Evolutionary conservation across 1,140 invertebrate genomes (phyloP), one percentile per base, ranked within the genome.

Genomic region (Vanessa tameamea): DNA sequence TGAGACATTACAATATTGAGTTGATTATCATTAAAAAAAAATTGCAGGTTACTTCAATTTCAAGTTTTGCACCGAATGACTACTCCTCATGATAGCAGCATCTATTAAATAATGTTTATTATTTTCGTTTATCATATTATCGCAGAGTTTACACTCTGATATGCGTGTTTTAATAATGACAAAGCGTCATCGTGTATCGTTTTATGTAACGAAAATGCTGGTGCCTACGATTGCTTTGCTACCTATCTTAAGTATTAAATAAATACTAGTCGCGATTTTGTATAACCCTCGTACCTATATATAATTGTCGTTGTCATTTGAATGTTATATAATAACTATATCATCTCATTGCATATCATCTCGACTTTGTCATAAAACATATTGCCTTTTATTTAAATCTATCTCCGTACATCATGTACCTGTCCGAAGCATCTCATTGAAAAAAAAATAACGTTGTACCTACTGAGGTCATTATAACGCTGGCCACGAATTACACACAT

Each of bases 221-320:
- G 75, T 77, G 75, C 78, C 64, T 79, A 72, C 64, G 72, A 73
- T 43, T 72, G 78, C 76, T 78, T 76, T 73, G 71, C 53, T 73
- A 68, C 61, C 20, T 77, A 71, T 74, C 48, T 64, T 75, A 74
- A 78, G 76, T 75, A 75, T 78, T 78, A 75, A 75, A 78, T 68
- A 81, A 71, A 77, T 81, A 81, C 79, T 81, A 81, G 80, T 81
- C 80, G 71, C 72, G 70, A 57, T 79, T 79, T 77, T 78, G 69
- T 77, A 77, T 77, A 76, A 69, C 66, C 71, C 68, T 76, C 57
- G 72, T 75, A 73, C 65, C 50, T 23, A 23, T 57, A 64, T 75
- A 61, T 77, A 71, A 55, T 57, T 65, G 26, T 73, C 67, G 66
- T 73, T 43, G 50, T 74, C 69, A 26, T 68, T 65, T 66, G 69